A percentile compares a stretch with the other conserved stretches of the same genome.
Conservation (phyloP, 2,888 invertebrate species). For the Plagodis pulveraria region DNA sequence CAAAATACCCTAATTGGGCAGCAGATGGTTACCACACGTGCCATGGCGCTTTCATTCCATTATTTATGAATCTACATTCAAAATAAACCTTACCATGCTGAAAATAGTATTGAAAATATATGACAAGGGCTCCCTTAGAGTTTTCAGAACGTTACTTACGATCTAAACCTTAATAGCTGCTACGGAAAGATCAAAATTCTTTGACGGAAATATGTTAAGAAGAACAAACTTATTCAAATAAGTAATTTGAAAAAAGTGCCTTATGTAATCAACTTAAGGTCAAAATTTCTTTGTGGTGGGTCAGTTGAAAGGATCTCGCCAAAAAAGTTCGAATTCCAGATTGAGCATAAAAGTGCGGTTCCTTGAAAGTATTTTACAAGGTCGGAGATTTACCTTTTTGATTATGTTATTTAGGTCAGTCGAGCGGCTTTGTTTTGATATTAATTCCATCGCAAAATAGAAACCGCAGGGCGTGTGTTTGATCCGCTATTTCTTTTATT, state of each 20-base stretch:
- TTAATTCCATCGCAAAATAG: background rate
- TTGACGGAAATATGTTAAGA: background rate
- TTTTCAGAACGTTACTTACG: too few species aligned
- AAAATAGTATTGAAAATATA: constrained; percentile 11
- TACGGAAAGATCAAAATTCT: background rate
- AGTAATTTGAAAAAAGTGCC: constrained; percentile 6
- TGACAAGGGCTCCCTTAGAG: too few species aligned
- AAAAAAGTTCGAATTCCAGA: constrained; percentile 32
- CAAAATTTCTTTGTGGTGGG: background rate
- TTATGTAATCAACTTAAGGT: background rate
- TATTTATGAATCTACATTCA: background rate
- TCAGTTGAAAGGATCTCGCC: constrained; percentile 9
- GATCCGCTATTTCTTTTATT: too few species aligned
- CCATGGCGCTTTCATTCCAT: constrained; percentile 34
- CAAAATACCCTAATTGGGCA: constrained; percentile 56
- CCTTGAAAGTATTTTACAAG: constrained; percentile 34
- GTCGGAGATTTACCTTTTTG: constrained; percentile 37
- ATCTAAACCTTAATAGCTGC: background rate
- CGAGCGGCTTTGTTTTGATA: constrained; percentile 11
- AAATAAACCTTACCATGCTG: constrained; percentile 16
- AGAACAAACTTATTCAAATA: too few species aligned
- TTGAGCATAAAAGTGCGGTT: constrained; percentile 30
- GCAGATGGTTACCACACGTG: constrained; percentile 59
- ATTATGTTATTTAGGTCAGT: constrained; percentile 37
- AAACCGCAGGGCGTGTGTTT: too few species aligned